Conservation (phyloP, 2,888 invertebrate species). For the Shargacucullia verbasci region DNA sequence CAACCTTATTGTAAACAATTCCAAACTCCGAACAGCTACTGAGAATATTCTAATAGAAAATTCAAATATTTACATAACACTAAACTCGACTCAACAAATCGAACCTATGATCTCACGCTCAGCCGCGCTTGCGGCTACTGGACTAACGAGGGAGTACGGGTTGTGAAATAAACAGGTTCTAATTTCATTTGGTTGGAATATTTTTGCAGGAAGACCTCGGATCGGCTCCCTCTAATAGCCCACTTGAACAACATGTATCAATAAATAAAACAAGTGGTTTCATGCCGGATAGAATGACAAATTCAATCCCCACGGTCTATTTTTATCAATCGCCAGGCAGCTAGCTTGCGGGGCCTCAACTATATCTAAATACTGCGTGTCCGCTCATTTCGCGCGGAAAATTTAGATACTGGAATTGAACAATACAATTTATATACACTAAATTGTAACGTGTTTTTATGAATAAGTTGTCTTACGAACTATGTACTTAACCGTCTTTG, state of each 20-base stretch:
- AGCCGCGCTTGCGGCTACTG: too few species aligned
- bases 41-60: too few species aligned
- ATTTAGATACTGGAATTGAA: slow-evolving; percentile 1
- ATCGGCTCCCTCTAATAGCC: slow-evolving; percentile 30
- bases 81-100: too few species aligned
- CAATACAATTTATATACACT: neutral
- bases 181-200: slow-evolving; percentile 5
- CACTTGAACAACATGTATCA: slow-evolving; percentile 42
- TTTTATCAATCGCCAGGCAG: slow-evolving; percentile 48
- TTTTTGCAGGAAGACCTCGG: slow-evolving; percentile 39
- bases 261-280: slow-evolving; percentile 49
- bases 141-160: too few species aligned
- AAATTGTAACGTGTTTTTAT: too few species aligned
- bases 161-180: too few species aligned
- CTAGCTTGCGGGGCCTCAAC: slow-evolving; percentile 37
- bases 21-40: too few species aligned
- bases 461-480: too few species aligned
- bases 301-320: slow-evolving; percentile 54
- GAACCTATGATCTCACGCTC: too few species aligned
- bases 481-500: too few species aligned
- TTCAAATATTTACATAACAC: too few species aligned
- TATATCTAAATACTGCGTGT: slow-evolving; percentile 41
- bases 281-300: slow-evolving; percentile 54
- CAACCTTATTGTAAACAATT: too few species aligned
- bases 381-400: slow-evolving; percentile 23